These are phyloP conservation scores for Lophotriccus pileatus DNA, from an alignment of 2,797 vertebrate species.

Conservation along the genomic window DNA sequence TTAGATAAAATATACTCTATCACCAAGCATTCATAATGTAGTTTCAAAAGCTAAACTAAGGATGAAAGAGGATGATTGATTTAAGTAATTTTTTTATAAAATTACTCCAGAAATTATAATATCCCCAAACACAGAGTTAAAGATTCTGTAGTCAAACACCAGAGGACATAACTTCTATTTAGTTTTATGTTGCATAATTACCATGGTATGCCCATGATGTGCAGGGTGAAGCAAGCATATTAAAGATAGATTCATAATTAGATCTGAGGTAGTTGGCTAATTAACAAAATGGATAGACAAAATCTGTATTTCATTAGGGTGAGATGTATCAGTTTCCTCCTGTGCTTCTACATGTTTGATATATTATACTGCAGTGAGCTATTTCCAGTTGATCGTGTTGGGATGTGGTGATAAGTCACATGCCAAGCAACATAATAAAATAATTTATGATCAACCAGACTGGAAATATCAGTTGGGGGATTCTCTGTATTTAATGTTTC, in stretches of 20 bases:
- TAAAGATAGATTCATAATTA: slow-evolving; percentile 63
- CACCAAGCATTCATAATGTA: neutral
- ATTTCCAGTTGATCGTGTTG: slow-evolving; percentile 34
- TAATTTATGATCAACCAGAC: slow-evolving; percentile 1
- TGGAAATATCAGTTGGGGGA: neutral
- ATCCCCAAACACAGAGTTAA: neutral
- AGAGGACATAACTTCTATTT: slow-evolving; percentile 27
- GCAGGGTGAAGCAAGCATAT: slow-evolving; percentile 54
- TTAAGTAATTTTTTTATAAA: neutral
- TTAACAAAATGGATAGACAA: slow-evolving; percentile 65
- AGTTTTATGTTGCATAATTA: slow-evolving; percentile 16
- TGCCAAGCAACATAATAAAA: slow-evolving; percentile 24
- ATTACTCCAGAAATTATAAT: neutral
- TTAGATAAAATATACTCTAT: neutral
- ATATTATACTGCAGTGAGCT: slow-evolving; percentile 38
- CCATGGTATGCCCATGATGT: slow-evolving; percentile 3
- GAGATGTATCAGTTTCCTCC: slow-evolving; percentile 56
- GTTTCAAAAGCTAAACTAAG: neutral
- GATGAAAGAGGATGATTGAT: neutral
- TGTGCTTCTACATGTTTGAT: slow-evolving; percentile 46
- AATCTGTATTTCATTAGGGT: slow-evolving; percentile 62
- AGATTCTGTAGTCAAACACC: neutral
- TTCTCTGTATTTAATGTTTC: neutral
- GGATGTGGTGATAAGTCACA: slow-evolving; percentile 44
- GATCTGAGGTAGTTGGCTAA: slow-evolving; percentile 51